Percentiles rank a stretch among this genome's conserved stretches.
phyloP scores from a whole-genome alignment of 2,797 vertebrate genomes.

The Lycodopsis pacificus region DNA sequence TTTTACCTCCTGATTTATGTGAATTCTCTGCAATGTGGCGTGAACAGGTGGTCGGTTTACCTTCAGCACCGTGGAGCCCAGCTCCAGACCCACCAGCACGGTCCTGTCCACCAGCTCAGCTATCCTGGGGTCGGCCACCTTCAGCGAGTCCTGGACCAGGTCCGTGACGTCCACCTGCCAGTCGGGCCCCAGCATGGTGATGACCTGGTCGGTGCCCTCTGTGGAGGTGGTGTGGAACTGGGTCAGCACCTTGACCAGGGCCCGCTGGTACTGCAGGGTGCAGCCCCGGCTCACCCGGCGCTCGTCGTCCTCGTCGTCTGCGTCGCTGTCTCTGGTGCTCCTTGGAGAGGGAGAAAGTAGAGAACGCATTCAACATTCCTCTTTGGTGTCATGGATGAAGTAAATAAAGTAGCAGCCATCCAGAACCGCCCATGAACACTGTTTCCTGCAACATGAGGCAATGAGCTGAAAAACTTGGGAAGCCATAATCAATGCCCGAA shows the following conservation, averaged over 20 bases:
- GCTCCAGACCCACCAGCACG: constrained; percentile 91
- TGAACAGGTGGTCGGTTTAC: constrained; percentile 70
- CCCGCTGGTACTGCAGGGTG: constrained; percentile 95
- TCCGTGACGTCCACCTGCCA: constrained; percentile 98
- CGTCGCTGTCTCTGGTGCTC: constrained; percentile 90
- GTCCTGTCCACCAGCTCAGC: constrained; percentile 94
- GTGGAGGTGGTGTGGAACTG: constrained; percentile 97
- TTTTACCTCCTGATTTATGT: constrained; percentile 17
- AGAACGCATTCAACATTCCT: neutral
- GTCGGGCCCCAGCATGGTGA: constrained; percentile 97
- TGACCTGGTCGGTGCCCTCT: constrained; percentile 94
- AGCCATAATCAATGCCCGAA: neutral
- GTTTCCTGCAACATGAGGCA: constrained; percentile 8
- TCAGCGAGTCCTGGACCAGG: constrained; percentile 95
- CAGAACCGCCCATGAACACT: neutral
- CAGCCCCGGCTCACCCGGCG: constrained; percentile 91
- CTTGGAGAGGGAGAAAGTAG: constrained; percentile 51
- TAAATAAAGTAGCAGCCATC: neutral
- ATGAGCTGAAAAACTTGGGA: neutral
- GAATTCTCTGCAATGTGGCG: neutral
- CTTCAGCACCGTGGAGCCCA: constrained; percentile 92
- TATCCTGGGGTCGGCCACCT: constrained; percentile 90
- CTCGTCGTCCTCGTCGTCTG: constrained; percentile 91
- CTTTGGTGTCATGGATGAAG: neutral
- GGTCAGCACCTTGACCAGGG: constrained; percentile 94